These are phyloP conservation scores for Scaptodrosophila latifasciaeformis DNA, from an alignment of 2,888 invertebrate genomes.

Conservation along the genomic window DNA sequence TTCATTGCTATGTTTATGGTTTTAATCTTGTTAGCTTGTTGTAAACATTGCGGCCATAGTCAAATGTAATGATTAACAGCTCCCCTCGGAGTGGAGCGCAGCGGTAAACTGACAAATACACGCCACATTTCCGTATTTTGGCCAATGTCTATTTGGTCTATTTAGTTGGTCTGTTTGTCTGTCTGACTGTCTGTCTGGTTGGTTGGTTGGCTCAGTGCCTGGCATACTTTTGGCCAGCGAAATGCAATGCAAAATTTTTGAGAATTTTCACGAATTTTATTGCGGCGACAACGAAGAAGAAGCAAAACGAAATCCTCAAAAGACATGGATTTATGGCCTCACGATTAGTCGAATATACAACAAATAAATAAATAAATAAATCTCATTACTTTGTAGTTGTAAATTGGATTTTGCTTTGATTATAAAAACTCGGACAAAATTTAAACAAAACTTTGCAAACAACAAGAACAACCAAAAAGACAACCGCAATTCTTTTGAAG, in stretches of 20 bases:
- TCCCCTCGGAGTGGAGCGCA: conserved; percentile 30
- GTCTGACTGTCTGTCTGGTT: background rate
- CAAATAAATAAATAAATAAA: conserved; percentile 55
- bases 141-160: conserved; percentile 30
- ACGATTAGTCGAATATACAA: too few relatives aligned
- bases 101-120: conserved; percentile 16
- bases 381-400: conserved; percentile 37
- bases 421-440: too few relatives aligned
- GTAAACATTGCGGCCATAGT: conserved; percentile 5
- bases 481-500: too few relatives aligned
- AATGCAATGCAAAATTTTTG: background rate
- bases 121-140: conserved; percentile 44
- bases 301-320: too few relatives aligned
- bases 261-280: conserved; percentile 1
- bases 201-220: background rate
- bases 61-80: conserved; percentile 48
- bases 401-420: conserved; percentile 49
- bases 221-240: background rate
- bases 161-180: conserved; percentile 5
- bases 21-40: too few relatives aligned
- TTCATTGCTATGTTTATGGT: too few relatives aligned
- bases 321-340: too few relatives aligned
- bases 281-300: too few relatives aligned
- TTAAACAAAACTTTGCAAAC: too few relatives aligned
- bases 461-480: too few relatives aligned